phyloP scores from a whole-genome alignment of 2,888 invertebrate species.

The Boloria euphrosyne region DNA sequence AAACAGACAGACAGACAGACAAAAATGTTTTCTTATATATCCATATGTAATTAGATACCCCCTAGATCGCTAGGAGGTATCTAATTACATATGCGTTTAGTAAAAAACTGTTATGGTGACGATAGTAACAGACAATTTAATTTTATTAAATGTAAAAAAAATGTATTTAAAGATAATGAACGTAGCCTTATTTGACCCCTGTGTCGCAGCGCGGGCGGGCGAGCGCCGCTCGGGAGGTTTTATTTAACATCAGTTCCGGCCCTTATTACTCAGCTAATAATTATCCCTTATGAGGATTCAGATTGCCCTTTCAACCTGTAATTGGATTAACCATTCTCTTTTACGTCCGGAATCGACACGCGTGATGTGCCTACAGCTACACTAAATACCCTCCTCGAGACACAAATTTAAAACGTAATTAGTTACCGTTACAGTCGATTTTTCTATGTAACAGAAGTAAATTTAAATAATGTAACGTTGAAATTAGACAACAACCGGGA shows the following conservation, averaged over 20 bases:
- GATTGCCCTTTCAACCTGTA: conserved; percentile 45
- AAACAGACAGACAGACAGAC: too few relatives aligned
- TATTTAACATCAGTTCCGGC: conserved; percentile 32
- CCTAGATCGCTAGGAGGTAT: too few relatives aligned
- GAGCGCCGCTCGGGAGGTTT: conserved; percentile 27
- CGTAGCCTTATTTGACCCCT: not conserved
- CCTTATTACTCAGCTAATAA: conserved; percentile 39
- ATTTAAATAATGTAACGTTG: conserved; percentile 25
- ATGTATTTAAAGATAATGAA: not conserved
- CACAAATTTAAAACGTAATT: not conserved
- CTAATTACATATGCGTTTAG: too few relatives aligned
- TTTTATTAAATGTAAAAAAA: too few relatives aligned
- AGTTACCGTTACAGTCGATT: not conserved
- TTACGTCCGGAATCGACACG: conserved; percentile 35
- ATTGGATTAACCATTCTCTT: conserved; percentile 43
- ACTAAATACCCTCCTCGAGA: not conserved
- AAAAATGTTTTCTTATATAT: too few relatives aligned
- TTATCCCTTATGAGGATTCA: conserved; percentile 40
- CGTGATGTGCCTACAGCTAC: conserved; percentile 22
- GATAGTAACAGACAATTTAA: too few relatives aligned
- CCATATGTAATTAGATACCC: too few relatives aligned
- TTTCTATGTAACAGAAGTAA: not conserved
- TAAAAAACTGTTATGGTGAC: too few relatives aligned
- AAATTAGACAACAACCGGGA: conserved; percentile 24
- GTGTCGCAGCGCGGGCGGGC: not conserved